A percentile compares a stretch with the other conserved stretches of the same genome.
Evolutionary conservation across 2,113 vertebrate species (phyloP).

Genomic region (Nothocercus julius): DNA sequence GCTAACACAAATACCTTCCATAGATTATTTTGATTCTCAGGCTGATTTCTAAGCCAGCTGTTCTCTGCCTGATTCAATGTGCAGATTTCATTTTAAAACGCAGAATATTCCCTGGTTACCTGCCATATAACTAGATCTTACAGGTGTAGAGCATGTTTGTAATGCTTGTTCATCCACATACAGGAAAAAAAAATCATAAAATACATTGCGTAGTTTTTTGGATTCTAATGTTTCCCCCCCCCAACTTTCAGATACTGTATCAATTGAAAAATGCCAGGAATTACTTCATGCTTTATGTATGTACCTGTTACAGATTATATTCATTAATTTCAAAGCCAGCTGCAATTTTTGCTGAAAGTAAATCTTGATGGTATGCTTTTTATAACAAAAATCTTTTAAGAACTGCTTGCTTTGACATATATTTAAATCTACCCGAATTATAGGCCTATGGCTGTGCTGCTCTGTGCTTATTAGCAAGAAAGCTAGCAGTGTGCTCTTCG

Average conservation of each 20-base stretch:
- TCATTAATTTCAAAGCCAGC: constrained; percentile 78
- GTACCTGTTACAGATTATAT: constrained; percentile 78
- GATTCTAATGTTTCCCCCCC: constrained; percentile 64
- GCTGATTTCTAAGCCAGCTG: constrained; percentile 81
- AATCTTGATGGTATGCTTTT: constrained; percentile 13
- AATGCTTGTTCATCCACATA: constrained; percentile 71
- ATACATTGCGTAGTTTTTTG: constrained; percentile 70
- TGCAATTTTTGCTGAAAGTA: constrained; percentile 66
- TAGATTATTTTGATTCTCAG: constrained; percentile 70
- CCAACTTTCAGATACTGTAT: constrained; percentile 73
- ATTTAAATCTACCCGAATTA: constrained; percentile 9
- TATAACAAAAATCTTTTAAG: not conserved
- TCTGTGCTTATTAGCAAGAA: not conserved
- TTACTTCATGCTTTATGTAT: constrained; percentile 76
- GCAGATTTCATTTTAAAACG: constrained; percentile 73
- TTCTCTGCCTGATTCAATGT: constrained; percentile 76
- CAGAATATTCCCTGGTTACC: constrained; percentile 78
- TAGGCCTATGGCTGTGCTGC: not conserved
- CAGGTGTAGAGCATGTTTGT: constrained; percentile 78
- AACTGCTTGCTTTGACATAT: not conserved
- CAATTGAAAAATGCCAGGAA: constrained; percentile 77
- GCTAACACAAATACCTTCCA: constrained; percentile 73
- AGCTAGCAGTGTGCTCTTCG: not conserved
- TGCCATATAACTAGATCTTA: constrained; percentile 72
- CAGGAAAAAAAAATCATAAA: constrained; percentile 67